phyloP scores from a whole-genome alignment of 2,113 vertebrate genomes.

The Zeus faber region DNA sequence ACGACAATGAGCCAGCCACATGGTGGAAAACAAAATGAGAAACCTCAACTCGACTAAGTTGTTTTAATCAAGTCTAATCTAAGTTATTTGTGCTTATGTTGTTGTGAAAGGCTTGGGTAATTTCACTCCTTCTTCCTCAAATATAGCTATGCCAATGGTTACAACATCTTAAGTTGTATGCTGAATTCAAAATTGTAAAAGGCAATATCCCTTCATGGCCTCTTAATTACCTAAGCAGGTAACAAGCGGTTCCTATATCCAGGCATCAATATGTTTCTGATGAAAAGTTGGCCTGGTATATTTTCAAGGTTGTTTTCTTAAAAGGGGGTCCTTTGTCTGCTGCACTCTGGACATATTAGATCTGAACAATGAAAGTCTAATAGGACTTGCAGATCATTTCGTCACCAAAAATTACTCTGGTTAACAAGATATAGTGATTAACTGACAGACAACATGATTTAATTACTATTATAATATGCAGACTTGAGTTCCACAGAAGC shows the following conservation, averaged over 20 bases:
- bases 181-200: no score
- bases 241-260: constrained; percentile 8
- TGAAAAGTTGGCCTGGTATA: constrained; percentile 38
- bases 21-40: no score
- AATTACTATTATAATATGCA: constrained; percentile 31
- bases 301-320: constrained; percentile 29
- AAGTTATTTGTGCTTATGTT: no score
- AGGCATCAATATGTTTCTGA: constrained; percentile 33
- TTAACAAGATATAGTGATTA: constrained; percentile 24
- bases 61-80: no score
- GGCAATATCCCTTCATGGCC: constrained; percentile 5
- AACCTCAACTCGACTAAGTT: no score
- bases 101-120: no score
- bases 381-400: constrained; percentile 23
- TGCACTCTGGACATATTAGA: neutral
- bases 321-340: constrained; percentile 31
- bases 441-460: constrained; percentile 20
- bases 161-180: no score
- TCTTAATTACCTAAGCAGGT: constrained; percentile 15
- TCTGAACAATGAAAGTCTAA: constrained; percentile 1
- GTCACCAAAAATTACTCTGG: constrained; percentile 46
- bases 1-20: no score
- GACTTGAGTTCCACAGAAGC: neutral
- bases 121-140: no score
- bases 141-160: no score